Percentiles rank a stretch among this genome's conserved stretches.
phyloP scores from a whole-genome alignment of 2,797 vertebrate genomes.

The Poecile montanus region DNA sequence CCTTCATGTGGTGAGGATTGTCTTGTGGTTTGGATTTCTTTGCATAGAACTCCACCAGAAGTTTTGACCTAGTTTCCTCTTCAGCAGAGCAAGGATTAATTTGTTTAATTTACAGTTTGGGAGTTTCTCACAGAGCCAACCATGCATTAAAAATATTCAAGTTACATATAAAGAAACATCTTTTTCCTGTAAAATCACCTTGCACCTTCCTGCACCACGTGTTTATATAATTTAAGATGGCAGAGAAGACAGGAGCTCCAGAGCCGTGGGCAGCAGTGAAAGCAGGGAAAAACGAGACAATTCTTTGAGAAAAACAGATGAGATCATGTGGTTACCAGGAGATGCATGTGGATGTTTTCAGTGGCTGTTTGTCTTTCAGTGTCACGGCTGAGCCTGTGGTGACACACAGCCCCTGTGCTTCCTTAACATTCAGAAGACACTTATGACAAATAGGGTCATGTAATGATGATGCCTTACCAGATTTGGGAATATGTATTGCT shows the following conservation, averaged over 20 bases:
- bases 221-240: neutral
- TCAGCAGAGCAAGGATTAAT: neutral
- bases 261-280: neutral
- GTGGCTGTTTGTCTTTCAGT: conserved; percentile 15
- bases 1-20: neutral
- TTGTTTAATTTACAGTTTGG: neutral
- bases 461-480: neutral
- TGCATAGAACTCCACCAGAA: neutral
- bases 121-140: neutral
- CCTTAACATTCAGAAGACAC: neutral
- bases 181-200: neutral
- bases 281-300: neutral
- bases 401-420: neutral
- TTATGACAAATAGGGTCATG: neutral
- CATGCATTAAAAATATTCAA: neutral
- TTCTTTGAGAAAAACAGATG: neutral
- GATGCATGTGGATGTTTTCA: neutral
- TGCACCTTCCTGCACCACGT: neutral
- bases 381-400: neutral
- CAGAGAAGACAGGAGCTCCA: neutral
- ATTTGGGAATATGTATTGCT: conserved; percentile 31
- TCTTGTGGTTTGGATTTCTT: neutral
- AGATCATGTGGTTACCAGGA: neutral
- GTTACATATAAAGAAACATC: neutral
- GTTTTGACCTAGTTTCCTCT: neutral